phyloP scores from a whole-genome alignment of 2,113 vertebrate species.

The Ceyx melanurus region DNA sequence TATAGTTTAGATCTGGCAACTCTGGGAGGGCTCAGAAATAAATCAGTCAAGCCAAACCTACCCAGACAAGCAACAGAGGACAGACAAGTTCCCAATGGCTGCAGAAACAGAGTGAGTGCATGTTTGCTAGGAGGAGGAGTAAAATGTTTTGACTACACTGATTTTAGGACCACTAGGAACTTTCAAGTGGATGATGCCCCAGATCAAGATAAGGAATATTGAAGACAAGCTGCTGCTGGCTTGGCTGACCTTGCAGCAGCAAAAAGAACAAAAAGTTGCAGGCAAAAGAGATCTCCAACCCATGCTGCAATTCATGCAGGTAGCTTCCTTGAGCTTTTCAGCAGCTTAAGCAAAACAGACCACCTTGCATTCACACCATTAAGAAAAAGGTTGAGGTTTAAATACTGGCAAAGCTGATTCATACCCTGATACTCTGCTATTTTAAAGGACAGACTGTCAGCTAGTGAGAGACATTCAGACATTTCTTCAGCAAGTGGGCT shows the following conservation, averaged over 20 bases:
- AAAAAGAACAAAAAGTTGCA: background rate
- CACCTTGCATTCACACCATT: background rate
- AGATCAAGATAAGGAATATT: background rate
- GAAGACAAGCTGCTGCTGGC: background rate
- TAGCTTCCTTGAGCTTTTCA: background rate
- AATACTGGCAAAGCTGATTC: background rate
- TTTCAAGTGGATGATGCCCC: background rate
- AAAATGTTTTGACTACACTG: background rate
- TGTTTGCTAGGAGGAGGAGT: background rate
- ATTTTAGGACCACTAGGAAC: background rate
- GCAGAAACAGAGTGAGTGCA: background rate
- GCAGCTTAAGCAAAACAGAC: background rate
- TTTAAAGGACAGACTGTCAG: slow-evolving; percentile 6
- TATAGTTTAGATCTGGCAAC: background rate
- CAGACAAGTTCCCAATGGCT: rapidly evolving
- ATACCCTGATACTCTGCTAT: background rate
- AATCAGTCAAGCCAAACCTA: background rate
- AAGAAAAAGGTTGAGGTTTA: background rate
- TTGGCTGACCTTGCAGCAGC: background rate
- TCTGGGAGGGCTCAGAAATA: background rate
- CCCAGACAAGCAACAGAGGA: background rate
- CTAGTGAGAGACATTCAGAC: background rate
- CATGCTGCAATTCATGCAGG: background rate
- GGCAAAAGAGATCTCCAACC: background rate
- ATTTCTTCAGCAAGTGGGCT: background rate